Evolutionary conservation across 2,113 vertebrate species (phyloP).

Genomic region (Struthio camelus): DNA sequence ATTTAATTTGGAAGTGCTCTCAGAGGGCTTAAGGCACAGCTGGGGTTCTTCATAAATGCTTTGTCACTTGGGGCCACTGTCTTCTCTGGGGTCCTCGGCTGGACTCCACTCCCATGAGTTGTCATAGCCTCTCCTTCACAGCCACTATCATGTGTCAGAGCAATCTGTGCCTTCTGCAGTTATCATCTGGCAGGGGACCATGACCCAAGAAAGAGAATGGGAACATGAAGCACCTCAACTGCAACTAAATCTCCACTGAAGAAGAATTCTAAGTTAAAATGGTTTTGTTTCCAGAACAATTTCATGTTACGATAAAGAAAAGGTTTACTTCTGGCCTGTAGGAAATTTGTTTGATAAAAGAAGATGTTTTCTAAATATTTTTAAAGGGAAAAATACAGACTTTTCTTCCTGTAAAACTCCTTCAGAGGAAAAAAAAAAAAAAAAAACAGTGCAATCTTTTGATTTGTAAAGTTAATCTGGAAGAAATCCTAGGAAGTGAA

Average conservation of each 20-base stretch:
- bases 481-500: not conserved
- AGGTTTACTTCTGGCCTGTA: not conserved
- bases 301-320: not conserved
- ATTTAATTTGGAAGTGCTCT: not conserved
- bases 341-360: not conserved
- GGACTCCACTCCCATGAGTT: not conserved
- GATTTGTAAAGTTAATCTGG: not conserved
- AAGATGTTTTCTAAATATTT: not conserved
- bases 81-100: not conserved
- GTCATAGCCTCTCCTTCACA: not conserved
- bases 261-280: not conserved
- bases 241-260: not conserved
- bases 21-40: not conserved
- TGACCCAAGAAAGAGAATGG: not conserved
- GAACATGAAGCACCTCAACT: not conserved
- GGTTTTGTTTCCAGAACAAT: not conserved
- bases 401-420: not conserved
- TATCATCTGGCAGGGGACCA: not conserved
- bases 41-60: too few relatives aligned
- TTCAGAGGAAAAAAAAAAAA: not conserved
- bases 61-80: not conserved
- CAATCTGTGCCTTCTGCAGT: not conserved
- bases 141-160: not conserved
- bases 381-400: not conserved
- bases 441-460: not conserved